A percentile compares a stretch with the other conserved stretches of the same genome.
Evolutionary conservation across 2,113 vertebrate species (phyloP).

Genomic region (Callipepla squamata): DNA sequence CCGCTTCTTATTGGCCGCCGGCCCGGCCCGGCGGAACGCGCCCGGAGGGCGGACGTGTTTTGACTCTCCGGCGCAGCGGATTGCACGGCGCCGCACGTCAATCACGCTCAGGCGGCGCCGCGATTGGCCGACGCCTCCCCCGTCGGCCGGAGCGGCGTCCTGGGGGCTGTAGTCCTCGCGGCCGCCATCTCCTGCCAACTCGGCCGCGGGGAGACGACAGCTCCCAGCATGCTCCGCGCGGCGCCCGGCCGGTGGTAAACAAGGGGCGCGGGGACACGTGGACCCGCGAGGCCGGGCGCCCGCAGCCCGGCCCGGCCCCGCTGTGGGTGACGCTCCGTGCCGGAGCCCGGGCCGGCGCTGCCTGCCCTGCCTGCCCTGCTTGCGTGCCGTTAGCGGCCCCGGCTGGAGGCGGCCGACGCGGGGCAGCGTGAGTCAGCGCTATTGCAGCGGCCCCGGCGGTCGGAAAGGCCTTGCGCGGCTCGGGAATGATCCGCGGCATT

Average conservation of each 20-base stretch:
- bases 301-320: no score
- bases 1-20: not conserved
- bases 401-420: no score
- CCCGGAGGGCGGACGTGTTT: slow-evolving; percentile 67
- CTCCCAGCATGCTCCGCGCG: slow-evolving; percentile 60
- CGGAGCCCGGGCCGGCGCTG: accelerated
- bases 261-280: slow-evolving; percentile 81
- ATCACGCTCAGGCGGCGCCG: not conserved
- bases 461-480: not conserved
- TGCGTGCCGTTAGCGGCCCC: no score
- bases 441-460: no score
- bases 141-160: not conserved
- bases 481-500: accelerated
- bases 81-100: slow-evolving; percentile 24
- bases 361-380: no score
- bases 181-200: accelerated
- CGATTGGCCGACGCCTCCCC: slow-evolving; percentile 33
- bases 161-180: slow-evolving; percentile 70
- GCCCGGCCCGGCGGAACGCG: not conserved
- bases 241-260: slow-evolving; percentile 76
- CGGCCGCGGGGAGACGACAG: slow-evolving; percentile 51
- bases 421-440: no score
- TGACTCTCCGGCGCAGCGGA: slow-evolving; percentile 60
- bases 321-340: not conserved
- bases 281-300: slow-evolving; percentile 46